A percentile compares a stretch with the other conserved stretches of the same genome.
Conservation (phyloP, 2,113 vertebrate genomes). For the Hystrix cristata region DNA sequence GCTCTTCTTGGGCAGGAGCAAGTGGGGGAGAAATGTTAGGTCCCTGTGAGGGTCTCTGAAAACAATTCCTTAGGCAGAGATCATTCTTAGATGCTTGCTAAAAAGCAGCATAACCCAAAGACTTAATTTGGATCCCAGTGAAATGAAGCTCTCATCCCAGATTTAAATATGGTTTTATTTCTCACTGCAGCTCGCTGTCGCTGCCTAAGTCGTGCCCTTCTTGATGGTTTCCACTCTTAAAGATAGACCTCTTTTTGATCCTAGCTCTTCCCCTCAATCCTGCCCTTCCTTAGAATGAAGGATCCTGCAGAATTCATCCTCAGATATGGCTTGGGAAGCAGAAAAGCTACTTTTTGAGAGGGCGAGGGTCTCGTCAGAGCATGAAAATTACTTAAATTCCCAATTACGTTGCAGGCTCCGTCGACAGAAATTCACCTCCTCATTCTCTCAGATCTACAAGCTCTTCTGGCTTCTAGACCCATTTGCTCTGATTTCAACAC, state of each 20-base stretch:
- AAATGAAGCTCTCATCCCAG: not conserved
- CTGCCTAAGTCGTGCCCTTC: not conserved
- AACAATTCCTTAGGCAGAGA: not conserved
- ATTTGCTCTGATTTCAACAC: not conserved
- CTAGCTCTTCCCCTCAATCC: not conserved
- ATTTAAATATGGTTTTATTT: not conserved
- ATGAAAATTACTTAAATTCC: not conserved
- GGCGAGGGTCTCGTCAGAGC: fast-evolving
- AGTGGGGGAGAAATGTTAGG: not conserved
- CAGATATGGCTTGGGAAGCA: not conserved
- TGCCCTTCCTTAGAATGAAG: not conserved
- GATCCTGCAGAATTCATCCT: not conserved
- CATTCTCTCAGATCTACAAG: not conserved
- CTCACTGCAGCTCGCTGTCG: not conserved
- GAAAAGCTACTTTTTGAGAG: not conserved
- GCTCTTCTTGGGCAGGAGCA: not conserved
- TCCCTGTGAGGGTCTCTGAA: not conserved
- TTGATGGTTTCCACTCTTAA: not conserved
- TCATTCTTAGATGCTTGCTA: not conserved
- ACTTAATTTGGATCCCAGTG: not conserved
- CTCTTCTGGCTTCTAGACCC: not conserved
- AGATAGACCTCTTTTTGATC: not conserved
- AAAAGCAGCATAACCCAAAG: not conserved
- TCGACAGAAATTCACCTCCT: fast-evolving
- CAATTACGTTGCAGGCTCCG: not conserved